Percentiles rank a stretch among this genome's conserved stretches.
These are phyloP conservation scores for Heliothis subflexa DNA, from an alignment of 1,140 invertebrate genomes.

Conservation along the genomic window DNA sequence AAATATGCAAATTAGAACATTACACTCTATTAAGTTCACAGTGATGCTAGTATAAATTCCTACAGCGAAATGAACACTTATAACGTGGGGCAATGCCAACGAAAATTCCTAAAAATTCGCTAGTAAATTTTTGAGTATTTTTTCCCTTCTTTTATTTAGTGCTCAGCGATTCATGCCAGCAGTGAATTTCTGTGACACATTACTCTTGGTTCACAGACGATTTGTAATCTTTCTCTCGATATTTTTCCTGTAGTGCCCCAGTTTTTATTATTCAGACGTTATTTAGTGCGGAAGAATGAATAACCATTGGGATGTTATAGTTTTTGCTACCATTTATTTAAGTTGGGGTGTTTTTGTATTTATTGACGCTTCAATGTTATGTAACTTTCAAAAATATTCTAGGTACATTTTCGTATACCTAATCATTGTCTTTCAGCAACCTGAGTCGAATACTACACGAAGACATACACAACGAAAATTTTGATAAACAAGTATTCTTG, in stretches of 20 bases:
- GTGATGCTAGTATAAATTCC: slow-evolving; percentile 33
- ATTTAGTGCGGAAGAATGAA: slow-evolving; percentile 32
- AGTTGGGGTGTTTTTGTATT: neutral
- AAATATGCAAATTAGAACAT: slow-evolving; percentile 50
- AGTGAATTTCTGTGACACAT: slow-evolving; percentile 46
- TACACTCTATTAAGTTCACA: slow-evolving; percentile 48
- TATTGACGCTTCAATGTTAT: neutral
- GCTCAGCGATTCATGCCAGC: slow-evolving; percentile 41
- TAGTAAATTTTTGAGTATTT: slow-evolving; percentile 44
- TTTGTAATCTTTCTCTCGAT: slow-evolving; percentile 44
- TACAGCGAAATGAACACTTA: slow-evolving; percentile 47
- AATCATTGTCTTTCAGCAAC: neutral
- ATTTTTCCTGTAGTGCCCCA: slow-evolving; percentile 44
- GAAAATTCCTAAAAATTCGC: slow-evolving; percentile 41
- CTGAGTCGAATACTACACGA: neutral
- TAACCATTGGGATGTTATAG: slow-evolving; percentile 10
- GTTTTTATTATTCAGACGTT: slow-evolving; percentile 38
- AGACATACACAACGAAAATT: slow-evolving; percentile 5
- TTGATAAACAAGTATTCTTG: slow-evolving; percentile 15
- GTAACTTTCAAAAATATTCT: too few relatives aligned
- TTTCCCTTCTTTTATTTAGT: slow-evolving; percentile 47
- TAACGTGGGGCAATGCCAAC: slow-evolving; percentile 32
- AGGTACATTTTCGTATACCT: neutral
- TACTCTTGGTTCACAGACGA: slow-evolving; percentile 43
- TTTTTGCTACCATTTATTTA: slow-evolving; percentile 1